A percentile compares a stretch with the other conserved stretches of the same genome.
Conservation (phyloP, 35 echinoderm and acorn worm species). For the Anneissia japonica region DNA sequence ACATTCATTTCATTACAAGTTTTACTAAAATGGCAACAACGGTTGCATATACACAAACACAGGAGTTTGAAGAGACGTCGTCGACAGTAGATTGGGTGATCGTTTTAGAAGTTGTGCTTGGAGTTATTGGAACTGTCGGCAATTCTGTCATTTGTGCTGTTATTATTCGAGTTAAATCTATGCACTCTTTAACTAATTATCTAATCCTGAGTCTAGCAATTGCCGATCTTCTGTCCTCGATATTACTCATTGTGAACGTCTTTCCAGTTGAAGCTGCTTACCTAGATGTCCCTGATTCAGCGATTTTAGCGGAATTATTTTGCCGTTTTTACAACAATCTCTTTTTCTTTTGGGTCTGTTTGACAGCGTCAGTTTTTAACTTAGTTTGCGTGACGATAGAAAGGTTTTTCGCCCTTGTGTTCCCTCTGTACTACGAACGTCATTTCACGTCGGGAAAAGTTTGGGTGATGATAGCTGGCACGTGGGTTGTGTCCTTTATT, state of each 20-base stretch:
- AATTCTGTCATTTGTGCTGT: conserved; percentile 74
- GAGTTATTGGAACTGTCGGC: conserved; percentile 68
- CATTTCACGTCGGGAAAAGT: conserved; percentile 66
- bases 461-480: conserved; percentile 36
- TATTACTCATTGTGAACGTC: conserved; percentile 69
- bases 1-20: no score
- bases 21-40: no score
- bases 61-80: background rate
- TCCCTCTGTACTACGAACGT: conserved; percentile 59
- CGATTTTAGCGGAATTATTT: conserved; percentile 53
- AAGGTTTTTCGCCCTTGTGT: conserved; percentile 77
- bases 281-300: conserved; percentile 2
- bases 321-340: conserved; percentile 62
- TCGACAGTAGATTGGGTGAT: conserved; percentile 62
- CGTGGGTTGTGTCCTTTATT: conserved; percentile 57
- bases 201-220: conserved; percentile 81
- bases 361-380: conserved; percentile 95
- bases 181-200: conserved; percentile 92
- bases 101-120: conserved; percentile 58
- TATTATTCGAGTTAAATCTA: conserved; percentile 60
- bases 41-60: no score
- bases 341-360: conserved; percentile 84
- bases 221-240: conserved; percentile 68
- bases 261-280: conserved; percentile 56
- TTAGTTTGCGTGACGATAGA: conserved; percentile 80